Base-by-base conservation (phyloP, 92 coral and sea anemone species). In the Anthopleura xanthogrammica region DNA sequence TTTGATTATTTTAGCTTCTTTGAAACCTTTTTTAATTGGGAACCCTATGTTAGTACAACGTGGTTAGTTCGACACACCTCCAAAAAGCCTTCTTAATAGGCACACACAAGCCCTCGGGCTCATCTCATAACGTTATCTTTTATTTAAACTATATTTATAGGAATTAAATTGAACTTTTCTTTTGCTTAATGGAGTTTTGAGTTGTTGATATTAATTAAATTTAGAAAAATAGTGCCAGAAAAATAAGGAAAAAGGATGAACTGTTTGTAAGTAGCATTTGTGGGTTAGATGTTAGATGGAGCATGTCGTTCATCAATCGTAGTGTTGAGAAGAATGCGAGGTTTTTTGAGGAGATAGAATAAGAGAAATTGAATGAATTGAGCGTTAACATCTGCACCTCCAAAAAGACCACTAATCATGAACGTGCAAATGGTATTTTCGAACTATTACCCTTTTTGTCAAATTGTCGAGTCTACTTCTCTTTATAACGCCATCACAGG, bases 171-270 rank as follows among this genome's bases (percentile, higher is more conserved):
- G 64, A 60, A 29, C 56, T 14, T 57, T 79, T 68, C 74, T 68
- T 68, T 68, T 60, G 4, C 54, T 68, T 79, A 79, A 79, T 79
- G 68, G 68, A 60, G 52, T 41, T 80, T 60, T 58, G 52, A 80
- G 42, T 62, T 80, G 83, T 64, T 39, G 83, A 80, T 80, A 50
- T 68, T 71, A 80, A 68, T 80, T 80, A 58, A 78, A 80, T 79
- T 7, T 13, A 50, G 10, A 55, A 65, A 79, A 79, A 55, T 36
- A 79, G 83, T 29, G 65, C n/a, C 72, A 55, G 19, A 55, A 68
- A 48, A 60, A 77, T 39, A 79, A 23, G 50, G 83, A 5, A 64
- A 23, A 68, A 68, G 29, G 10, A 68, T n/a, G 16, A 36, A 68
- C 4, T 23, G 3, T 29, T 36, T 9, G 48, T n/a, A 80, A 24